phyloP scores from a whole-genome alignment of 2,888 invertebrate genomes.

The Cephus nigrinus region DNA sequence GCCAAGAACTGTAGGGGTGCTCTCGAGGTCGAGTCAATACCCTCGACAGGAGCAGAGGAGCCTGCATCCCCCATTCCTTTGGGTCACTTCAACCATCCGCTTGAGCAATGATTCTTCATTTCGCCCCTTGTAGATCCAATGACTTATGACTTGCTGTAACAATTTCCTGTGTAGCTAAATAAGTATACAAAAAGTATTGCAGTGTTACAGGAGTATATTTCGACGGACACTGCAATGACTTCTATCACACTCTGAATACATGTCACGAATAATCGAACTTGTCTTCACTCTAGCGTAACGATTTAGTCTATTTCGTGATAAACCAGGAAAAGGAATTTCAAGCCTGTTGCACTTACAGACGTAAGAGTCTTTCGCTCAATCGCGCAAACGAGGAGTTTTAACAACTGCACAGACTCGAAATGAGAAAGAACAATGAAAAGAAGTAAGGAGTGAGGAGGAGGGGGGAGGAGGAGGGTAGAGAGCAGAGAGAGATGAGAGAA shows the following conservation, averaged over 20 bases:
- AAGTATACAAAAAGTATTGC: not conserved
- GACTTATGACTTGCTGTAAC: not conserved
- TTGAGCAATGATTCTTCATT: not conserved
- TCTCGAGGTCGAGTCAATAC: not conserved
- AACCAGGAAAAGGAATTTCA: not conserved
- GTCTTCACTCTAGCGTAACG: not conserved
- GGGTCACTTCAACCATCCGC: not conserved
- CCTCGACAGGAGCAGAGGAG: not conserved
- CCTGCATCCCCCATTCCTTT: not conserved
- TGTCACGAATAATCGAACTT: not conserved
- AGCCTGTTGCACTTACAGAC: not conserved
- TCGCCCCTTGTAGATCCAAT: not conserved
- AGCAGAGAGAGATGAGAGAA: conserved; percentile 2
- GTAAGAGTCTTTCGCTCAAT: not conserved
- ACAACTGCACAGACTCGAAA: conserved; percentile 10
- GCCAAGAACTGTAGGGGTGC: not conserved
- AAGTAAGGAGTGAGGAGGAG: conserved; percentile 5
- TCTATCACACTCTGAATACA: not conserved
- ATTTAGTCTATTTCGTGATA: not conserved
- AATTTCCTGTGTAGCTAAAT: not conserved
- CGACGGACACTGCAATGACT: not conserved
- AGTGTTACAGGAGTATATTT: not conserved
- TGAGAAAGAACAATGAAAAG: not conserved
- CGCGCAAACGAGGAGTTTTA: conserved; percentile 30
- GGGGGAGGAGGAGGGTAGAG: conserved; percentile 8